Conservation (phyloP, 2,113 vertebrate species). For the Heterocephalus glaber region DNA sequence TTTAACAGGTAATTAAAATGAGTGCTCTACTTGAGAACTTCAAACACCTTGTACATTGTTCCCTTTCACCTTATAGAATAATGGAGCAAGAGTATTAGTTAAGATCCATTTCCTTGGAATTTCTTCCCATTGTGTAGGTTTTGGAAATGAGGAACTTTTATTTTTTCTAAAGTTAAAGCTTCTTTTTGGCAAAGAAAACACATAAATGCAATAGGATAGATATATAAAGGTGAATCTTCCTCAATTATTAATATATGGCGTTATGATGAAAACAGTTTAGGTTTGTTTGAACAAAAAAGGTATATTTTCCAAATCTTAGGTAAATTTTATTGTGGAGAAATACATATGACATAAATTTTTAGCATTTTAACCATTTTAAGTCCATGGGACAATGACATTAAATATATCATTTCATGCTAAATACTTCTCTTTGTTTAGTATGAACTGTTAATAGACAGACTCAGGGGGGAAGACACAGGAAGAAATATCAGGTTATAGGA, state of each 20-base stretch:
- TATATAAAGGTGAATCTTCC: not conserved
- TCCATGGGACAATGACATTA: not conserved
- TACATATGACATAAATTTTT: not conserved
- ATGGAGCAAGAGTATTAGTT: not conserved
- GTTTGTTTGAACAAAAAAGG: not conserved
- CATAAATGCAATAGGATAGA: not conserved
- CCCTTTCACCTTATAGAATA: not conserved
- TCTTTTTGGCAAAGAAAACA: not conserved
- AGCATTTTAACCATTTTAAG: not conserved
- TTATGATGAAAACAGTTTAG: not conserved
- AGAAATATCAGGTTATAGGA: not conserved
- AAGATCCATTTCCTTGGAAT: not conserved
- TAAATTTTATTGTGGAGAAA: not conserved
- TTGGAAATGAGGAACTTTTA: not conserved
- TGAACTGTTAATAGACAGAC: not conserved
- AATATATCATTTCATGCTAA: not conserved
- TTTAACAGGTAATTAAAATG: not conserved
- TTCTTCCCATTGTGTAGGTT: not conserved
- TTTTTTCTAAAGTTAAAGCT: not conserved
- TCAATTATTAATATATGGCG: not conserved
- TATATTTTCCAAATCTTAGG: not conserved
- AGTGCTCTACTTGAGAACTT: not conserved
- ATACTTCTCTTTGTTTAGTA: not conserved
- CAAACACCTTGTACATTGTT: not conserved
- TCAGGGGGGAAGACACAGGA: not conserved